A percentile compares a stretch with the other conserved stretches of the same genome.
These are phyloP conservation scores for Phoeniculus purpureus DNA, from an alignment of 2,797 vertebrate genomes.

Conservation along the genomic window DNA sequence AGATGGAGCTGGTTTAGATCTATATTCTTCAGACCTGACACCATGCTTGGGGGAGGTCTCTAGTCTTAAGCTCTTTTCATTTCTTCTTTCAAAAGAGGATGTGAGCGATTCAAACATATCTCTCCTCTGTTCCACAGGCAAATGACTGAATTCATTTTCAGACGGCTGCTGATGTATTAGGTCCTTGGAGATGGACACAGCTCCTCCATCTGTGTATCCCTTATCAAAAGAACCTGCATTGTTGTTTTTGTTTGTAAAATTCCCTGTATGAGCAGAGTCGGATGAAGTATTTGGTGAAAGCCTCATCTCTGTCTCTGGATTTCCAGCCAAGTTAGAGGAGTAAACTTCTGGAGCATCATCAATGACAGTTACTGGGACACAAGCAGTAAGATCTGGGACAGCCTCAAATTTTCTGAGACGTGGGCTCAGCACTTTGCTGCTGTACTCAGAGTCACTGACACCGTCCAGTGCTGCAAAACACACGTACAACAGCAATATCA, in stretches of 20 bases:
- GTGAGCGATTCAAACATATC: not conserved
- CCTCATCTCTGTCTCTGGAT: slow-evolving; percentile 33
- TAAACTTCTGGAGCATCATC: slow-evolving; percentile 84
- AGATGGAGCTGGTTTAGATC: not conserved
- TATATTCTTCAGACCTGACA: not conserved
- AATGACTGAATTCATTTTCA: slow-evolving; percentile 12
- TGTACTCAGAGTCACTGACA: slow-evolving; percentile 48
- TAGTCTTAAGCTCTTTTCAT: not conserved
- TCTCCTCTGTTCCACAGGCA: slow-evolving; percentile 1
- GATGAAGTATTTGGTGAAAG: slow-evolving; percentile 57
- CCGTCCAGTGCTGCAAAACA: slow-evolving; percentile 76
- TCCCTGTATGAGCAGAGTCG: slow-evolving; percentile 28
- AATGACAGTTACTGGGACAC: slow-evolving; percentile 92
- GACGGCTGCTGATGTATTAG: not conserved
- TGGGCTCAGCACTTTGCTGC: slow-evolving; percentile 17
- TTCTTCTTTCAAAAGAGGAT: not conserved
- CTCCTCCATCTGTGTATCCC: not conserved
- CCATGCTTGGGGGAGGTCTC: not conserved
- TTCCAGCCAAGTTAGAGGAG: slow-evolving; percentile 29
- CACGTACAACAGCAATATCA: not conserved
- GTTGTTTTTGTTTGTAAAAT: slow-evolving; percentile 84
- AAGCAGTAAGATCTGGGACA: slow-evolving; percentile 71
- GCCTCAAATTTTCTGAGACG: slow-evolving; percentile 33
- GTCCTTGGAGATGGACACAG: not conserved
- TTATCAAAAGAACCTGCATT: slow-evolving; percentile 76